Conservation (phyloP, 1,140 invertebrate species). For the Hermetia illucens region DNA sequence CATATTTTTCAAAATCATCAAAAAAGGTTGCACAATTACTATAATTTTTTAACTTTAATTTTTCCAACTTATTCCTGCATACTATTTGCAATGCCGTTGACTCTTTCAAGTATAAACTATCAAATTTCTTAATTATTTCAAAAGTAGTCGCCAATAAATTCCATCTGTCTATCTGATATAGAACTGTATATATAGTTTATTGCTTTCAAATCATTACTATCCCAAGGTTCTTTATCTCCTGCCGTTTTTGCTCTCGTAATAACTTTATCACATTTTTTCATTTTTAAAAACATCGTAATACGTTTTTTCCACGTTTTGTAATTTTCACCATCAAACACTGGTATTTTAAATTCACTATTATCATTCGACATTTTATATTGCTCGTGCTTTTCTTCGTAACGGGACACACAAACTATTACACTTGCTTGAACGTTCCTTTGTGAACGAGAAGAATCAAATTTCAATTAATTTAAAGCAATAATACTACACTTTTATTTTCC, state of each 20-base stretch:
- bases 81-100: slow-evolving; percentile 19
- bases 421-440: too few species aligned
- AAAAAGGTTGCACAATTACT: slow-evolving; percentile 11
- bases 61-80: slow-evolving; percentile 14
- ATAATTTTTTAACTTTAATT: slow-evolving; percentile 14
- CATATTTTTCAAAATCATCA: slow-evolving; percentile 17
- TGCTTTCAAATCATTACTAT: slow-evolving; percentile 12
- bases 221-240: slow-evolving; percentile 9
- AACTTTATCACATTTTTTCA: not conserved
- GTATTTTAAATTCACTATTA: too few species aligned
- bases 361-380: too few species aligned
- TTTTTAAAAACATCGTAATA: slow-evolving; percentile 8
- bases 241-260: not conserved
- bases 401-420: too few species aligned
- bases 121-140: slow-evolving; percentile 17
- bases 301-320: slow-evolving; percentile 11
- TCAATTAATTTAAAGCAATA: too few species aligned
- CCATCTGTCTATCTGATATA: slow-evolving; percentile 15
- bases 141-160: slow-evolving; percentile 11
- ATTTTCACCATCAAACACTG: slow-evolving; percentile 11
- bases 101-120: slow-evolving; percentile 14
- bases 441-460: too few species aligned
- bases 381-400: too few species aligned
- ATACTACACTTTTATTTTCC: too few species aligned
- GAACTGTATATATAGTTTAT: slow-evolving; percentile 15